These are phyloP conservation scores for Lithobates pipiens DNA, from an alignment of 2,797 vertebrate species.

Conservation along the genomic window DNA sequence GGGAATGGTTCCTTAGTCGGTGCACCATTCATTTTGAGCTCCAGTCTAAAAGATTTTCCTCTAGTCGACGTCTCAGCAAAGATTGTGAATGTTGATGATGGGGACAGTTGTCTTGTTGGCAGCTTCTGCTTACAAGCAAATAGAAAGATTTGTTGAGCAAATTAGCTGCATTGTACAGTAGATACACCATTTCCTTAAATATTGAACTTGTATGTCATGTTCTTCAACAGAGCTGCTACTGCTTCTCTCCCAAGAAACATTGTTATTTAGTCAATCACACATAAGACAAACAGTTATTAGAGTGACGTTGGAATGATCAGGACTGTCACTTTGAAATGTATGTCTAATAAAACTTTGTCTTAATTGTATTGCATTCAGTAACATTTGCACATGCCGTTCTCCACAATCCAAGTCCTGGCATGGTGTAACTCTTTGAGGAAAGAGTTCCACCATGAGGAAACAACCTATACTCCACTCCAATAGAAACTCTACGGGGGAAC, in stretches of 20 bases:
- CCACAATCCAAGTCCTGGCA: too few relatives aligned
- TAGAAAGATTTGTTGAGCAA: conserved; percentile 51
- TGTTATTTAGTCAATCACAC: conserved; percentile 21
- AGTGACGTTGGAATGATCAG: too few relatives aligned
- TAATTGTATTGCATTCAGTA: background rate
- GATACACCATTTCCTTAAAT: conserved; percentile 12
- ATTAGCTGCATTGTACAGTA: conserved; percentile 27
- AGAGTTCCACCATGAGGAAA: too few relatives aligned
- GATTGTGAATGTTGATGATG: conserved; percentile 32
- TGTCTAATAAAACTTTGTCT: background rate
- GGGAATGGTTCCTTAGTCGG: too few relatives aligned
- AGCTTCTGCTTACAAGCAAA: conserved; percentile 28
- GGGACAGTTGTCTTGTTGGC: conserved; percentile 34
- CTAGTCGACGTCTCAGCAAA: background rate
- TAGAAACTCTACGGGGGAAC: too few relatives aligned
- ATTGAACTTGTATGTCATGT: conserved; percentile 50
- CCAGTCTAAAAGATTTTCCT: too few relatives aligned
- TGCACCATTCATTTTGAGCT: too few relatives aligned
- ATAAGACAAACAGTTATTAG: background rate
- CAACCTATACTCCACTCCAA: too few relatives aligned
- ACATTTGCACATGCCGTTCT: background rate
- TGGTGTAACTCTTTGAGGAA: too few relatives aligned
- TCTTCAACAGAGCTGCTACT: conserved; percentile 9
- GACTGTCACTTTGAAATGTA: background rate
- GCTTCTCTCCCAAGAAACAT: conserved; percentile 19